Percentiles rank a stretch among this genome's conserved stretches.
Evolutionary conservation across 53 echinoderm and acorn worm genomes (phyloP).

Genomic region (Arbacia lixula): DNA sequence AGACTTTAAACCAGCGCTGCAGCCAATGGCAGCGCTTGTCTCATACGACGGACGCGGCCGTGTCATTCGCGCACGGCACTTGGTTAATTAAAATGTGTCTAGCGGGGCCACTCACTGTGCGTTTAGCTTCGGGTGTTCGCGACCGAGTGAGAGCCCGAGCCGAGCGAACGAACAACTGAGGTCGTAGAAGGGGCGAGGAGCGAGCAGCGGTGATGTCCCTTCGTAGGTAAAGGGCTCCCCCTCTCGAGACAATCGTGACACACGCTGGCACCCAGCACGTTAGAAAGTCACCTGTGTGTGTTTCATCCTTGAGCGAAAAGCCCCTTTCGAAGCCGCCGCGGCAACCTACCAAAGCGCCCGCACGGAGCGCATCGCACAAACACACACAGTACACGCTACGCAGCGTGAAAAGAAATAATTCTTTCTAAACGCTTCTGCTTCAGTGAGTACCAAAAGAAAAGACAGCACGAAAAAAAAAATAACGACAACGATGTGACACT

Average conservation of each 20-base stretch:
- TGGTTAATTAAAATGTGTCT: slow-evolving; percentile 92
- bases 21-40: slow-evolving; percentile 41
- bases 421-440: slow-evolving; percentile 23
- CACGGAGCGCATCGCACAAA: neutral
- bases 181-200: neutral
- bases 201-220: slow-evolving; percentile 17
- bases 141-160: neutral
- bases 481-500: slow-evolving; percentile 45
- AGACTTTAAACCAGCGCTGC: slow-evolving; percentile 48
- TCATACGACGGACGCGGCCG: slow-evolving; percentile 17
- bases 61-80: slow-evolving; percentile 73
- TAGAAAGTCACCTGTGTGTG: slow-evolving; percentile 19
- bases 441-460: slow-evolving; percentile 35
- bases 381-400: slow-evolving; percentile 26
- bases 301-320: too few relatives aligned
- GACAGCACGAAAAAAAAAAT: too few relatives aligned
- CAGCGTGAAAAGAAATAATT: slow-evolving; percentile 50
- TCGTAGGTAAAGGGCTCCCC: slow-evolving; percentile 60
- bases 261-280: neutral
- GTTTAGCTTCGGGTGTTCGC: slow-evolving; percentile 56
- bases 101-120: slow-evolving; percentile 73
- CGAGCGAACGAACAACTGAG: neutral
- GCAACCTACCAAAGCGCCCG: neutral
- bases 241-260: slow-evolving; percentile 35
- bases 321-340: neutral